Evolutionary conservation across 2,113 vertebrate species (phyloP), one percentile per base, ranked within the genome.

Genomic region (Guaruba guarouba): DNA sequence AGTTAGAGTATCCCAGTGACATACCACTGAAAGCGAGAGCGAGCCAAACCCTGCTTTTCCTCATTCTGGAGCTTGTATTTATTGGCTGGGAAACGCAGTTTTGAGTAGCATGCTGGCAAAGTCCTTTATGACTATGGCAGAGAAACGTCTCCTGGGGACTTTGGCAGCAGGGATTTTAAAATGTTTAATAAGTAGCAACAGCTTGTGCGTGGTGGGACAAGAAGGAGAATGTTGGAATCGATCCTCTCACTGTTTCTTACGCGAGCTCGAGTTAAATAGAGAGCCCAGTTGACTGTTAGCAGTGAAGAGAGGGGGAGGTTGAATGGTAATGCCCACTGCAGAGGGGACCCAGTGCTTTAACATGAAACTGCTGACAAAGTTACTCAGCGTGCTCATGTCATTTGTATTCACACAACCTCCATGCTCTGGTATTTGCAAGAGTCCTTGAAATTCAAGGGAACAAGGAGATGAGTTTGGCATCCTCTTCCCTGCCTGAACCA

Each of bases 101-200:
- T 94, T 76, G 88, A 94, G 88, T 96, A 91, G 81, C 96, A 79
- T 91, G 93, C 95, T 97, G 95, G 92, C 92, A 95, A 95, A 91
- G 91, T 91, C 92, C 0, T 95, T 96, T 95, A 91, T 89, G 95
- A 92, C 91, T 92, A 67, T 91, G 93, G 96, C 88, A 96, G 94
- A 95, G 94, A 96, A 96, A 93, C 84, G 91, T 93, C 95, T 96
- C 96, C 85, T 2, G 54, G 89, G 95, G 92, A 93, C 86, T 91
- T 94, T 93, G 95, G 95, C 96, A 97, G 92, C 92, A 94, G 93
- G 94, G 95, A 92, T 91, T 96, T 96, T 91, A 80, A 96, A 94
- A 93, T 52, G 86, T 87, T 94, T 96, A 95, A 93, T 96, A 96
- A 95, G 96, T 93, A 96, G 91, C 90, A 97, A 94, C 95, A 93